Conservation (phyloP, 2,113 vertebrate genomes). For the Pseudopodoces humilis region DNA sequence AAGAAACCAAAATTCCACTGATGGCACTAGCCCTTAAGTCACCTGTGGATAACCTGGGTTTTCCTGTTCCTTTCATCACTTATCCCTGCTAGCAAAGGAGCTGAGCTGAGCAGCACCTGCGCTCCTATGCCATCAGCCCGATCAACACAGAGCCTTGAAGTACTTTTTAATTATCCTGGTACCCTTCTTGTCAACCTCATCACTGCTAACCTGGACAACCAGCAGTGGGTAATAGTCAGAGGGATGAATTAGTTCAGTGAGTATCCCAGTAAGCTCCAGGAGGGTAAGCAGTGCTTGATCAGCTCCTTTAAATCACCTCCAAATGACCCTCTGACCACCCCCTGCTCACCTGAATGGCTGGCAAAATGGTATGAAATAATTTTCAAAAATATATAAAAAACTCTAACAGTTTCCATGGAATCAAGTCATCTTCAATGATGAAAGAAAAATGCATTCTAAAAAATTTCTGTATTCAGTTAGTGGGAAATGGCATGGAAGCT, state of each 20-base stretch:
- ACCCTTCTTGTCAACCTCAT: background rate
- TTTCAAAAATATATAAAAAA: background rate
- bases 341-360: background rate
- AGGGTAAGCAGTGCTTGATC: accelerated
- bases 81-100: background rate
- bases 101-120: background rate
- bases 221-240: background rate
- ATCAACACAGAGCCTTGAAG: background rate
- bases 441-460: background rate
- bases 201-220: background rate
- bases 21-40: background rate
- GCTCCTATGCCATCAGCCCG: background rate
- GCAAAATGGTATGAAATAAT: background rate
- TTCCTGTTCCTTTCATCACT: background rate
- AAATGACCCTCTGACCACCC: too few relatives aligned
- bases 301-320: background rate
- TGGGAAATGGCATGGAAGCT: background rate
- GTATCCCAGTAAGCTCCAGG: background rate
- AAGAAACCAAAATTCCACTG: background rate
- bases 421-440: background rate
- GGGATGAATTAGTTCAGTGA: background rate
- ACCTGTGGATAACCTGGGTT: accelerated
- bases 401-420: background rate
- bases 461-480: background rate
- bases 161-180: background rate